A percentile compares a stretch with the other conserved stretches of the same genome.
phyloP scores from a whole-genome alignment of 2,797 vertebrate species.

The Sebastes baramenuke region DNA sequence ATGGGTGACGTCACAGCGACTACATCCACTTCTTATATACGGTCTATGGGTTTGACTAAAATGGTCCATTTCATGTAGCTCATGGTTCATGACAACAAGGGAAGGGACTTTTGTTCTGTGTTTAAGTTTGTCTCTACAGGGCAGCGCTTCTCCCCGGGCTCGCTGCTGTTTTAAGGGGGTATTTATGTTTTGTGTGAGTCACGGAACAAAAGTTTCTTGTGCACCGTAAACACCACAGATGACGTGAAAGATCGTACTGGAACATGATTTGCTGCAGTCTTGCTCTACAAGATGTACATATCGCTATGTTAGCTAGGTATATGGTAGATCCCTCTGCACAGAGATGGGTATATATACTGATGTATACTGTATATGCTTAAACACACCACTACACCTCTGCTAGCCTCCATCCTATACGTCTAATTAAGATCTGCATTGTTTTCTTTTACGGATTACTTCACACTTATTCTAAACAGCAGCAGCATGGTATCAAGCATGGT shows the following conservation, averaged over 20 bases:
- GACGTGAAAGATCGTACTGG: neutral
- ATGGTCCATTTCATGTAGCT: neutral
- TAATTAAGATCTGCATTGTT: neutral
- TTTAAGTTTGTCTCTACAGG: neutral
- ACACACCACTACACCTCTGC: neutral
- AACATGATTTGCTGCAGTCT: too few species aligned
- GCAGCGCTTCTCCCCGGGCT: too few species aligned
- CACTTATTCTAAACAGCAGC: neutral
- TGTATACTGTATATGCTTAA: neutral
- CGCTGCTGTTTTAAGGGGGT: neutral
- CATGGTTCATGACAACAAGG: neutral
- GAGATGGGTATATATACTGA: neutral
- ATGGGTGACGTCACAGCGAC: too few species aligned
- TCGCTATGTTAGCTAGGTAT: neutral
- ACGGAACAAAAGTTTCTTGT: neutral
- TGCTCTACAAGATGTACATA: neutral
- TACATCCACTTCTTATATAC: too few species aligned
- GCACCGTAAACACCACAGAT: neutral
- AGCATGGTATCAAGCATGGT: neutral
- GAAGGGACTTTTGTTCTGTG: neutral
- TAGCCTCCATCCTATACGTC: too few species aligned
- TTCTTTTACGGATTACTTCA: neutral
- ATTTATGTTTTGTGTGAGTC: neutral
- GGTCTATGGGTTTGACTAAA: too few species aligned
- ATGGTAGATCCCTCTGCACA: neutral